Evolutionary conservation across 2,797 vertebrate species (phyloP), one percentile per base, ranked within the genome.

Genomic region (Pseudotriccus pelzelni): DNA sequence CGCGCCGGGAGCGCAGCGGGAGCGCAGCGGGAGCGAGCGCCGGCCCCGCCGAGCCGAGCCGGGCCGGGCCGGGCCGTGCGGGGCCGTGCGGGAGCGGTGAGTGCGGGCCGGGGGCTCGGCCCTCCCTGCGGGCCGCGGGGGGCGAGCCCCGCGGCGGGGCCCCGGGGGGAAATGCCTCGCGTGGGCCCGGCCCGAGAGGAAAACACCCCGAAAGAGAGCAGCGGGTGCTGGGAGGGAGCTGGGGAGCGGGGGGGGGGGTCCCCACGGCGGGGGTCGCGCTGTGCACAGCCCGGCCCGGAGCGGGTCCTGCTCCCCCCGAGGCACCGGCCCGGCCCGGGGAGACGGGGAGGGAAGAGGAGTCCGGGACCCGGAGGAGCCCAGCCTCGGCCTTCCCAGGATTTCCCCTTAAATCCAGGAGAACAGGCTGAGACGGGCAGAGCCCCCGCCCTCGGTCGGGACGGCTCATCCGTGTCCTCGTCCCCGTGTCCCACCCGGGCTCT

Each of bases 371-470:
- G n/a, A 52, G 58, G 37, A 77, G 50, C 58, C 58, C 64, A 70
- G 0, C 7, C 50, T 58, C 53, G 8, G 47, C 32, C 1, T 27
- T 32, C 27, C 24, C 7, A 4, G 9, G 22, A 27, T 32, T 32
- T 14, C 39, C 67, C 53, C 22, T n/a, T 27, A 30, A 56, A 62
- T 53, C 15, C 6, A 2, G 4, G 14, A 17, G 64, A n/a, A 64
- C 16, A 19, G 47, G 56, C 25, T 6, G 14, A 49, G 18, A 18
- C n/a, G 4, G 37, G n/a, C 34, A 39, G 37, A 43, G 41, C 27
- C 16, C 30, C 37, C 28, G 0, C 20, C 3, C 32, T 18, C 68
- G 2, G 6, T 30, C 1, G 10, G n/a, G 49, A 10, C 2, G 5
- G 62, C 19, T 74, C 84, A 7, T 7, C 7, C n/a, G 18, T 34